Conservation (phyloP, 2,797 vertebrate genomes). For the Rhinogobio ventralis region DNA sequence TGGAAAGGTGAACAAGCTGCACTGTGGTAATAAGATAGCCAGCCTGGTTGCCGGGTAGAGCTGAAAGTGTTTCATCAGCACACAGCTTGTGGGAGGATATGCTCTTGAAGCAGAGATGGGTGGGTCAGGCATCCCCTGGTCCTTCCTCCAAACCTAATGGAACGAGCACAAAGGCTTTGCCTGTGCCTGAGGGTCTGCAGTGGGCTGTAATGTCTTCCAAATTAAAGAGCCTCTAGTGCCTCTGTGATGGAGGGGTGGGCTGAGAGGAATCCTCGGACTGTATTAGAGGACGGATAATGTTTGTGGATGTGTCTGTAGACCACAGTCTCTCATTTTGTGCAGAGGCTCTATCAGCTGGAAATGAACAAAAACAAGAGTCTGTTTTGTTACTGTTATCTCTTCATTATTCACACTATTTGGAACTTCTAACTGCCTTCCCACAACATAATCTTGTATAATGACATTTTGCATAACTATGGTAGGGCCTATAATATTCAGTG, state of each 20-base stretch:
- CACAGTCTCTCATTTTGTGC: conserved; percentile 45
- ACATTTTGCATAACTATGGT: neutral
- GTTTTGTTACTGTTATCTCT: conserved; percentile 17
- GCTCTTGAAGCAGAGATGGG: conserved; percentile 40
- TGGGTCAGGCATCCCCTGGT: conserved; percentile 63
- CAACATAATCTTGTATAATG: neutral
- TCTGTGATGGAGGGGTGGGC: conserved; percentile 68
- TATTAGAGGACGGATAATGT: conserved; percentile 60
- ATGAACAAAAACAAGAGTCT: neutral
- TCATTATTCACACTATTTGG: conserved; percentile 5
- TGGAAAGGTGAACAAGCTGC: conserved; percentile 1
- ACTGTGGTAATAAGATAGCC: conserved; percentile 30
- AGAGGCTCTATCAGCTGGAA: neutral
- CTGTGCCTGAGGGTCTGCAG: conserved; percentile 75
- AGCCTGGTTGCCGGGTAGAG: conserved; percentile 29
- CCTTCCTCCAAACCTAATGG: conserved; percentile 78
- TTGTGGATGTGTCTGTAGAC: neutral
- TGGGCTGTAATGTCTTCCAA: conserved; percentile 69
- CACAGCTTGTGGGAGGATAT: conserved; percentile 27
- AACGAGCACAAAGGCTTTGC: conserved; percentile 75
- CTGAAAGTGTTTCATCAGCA: conserved; percentile 30
- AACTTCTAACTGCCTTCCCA: neutral
- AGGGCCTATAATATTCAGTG: neutral
- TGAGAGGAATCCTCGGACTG: conserved; percentile 67
- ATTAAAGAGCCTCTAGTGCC: conserved; percentile 73